Evolutionary conservation across 2,797 vertebrate species (phyloP), one percentile per base, ranked within the genome.

Genomic region (Poliocrania exsul): DNA sequence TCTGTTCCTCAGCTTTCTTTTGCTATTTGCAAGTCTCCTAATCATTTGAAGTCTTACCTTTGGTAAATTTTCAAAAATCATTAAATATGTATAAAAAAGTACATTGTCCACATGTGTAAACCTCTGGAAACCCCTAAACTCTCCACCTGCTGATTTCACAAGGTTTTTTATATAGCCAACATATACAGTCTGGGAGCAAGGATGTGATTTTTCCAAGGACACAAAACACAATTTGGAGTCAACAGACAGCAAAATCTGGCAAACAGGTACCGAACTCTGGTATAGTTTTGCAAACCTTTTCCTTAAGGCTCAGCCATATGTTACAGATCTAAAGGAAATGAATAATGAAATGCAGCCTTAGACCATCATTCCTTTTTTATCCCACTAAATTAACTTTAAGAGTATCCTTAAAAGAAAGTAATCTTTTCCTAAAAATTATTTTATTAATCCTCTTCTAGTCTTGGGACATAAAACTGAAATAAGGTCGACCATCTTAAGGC

Each of bases 261-360:
- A 95, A 70, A 71, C 50, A 74, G 53, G 42, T 79, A 90, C 57
- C 61, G 61, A 71, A 64, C 50, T 66, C 35, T 80, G 61, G 37
- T 53, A 56, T 4, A 20, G 62, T 42, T 93, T 82, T 78, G 69
- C 57, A 90, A 88, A 74, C 9, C 11, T 75, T 70, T 85, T 93
- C 81, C 61, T 71, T 67, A 69, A 82, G 11, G 64, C 20, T 83
- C 31, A 56, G 38, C 11, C 65, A 75, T 77, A 29, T 50, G 66
- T 61, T 90, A 64, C 1, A 80, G 54, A 88, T 82, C 40, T 35
- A 37, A 70, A 78, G 61, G 82, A 86, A 82, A 53, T 11, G 3
- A 86, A 66, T 75, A 89, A 92, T 37, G 42, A 77, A 88, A 88
- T 94, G 38, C 77, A 88, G 58, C 25, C 67, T 86, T 44, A 79